Base-by-base conservation (phyloP, 2,113 vertebrate species). In the Hippocampus barbouri region DNA sequence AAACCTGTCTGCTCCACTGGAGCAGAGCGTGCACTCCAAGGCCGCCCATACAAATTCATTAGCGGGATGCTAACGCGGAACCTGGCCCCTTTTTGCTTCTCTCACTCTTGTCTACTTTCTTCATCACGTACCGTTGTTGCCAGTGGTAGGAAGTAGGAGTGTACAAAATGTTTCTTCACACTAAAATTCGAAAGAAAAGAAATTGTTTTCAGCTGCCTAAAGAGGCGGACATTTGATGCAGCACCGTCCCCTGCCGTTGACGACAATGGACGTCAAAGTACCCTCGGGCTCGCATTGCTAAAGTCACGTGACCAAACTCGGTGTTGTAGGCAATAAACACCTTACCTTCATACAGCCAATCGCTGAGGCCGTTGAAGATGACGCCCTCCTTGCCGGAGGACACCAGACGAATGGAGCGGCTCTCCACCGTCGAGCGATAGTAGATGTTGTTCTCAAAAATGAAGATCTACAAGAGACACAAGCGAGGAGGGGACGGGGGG, bases 401-500 rank as follows among this genome's bases (percentile, higher is more conserved):
- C 40, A 98, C 97, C 89, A 98, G 92, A 1, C 97, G 96, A 79
- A 99, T 98, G 61, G 97, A 96, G 81, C 96, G 94, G 81, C 96
- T 97, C 72, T 94, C 95, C 49, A 98, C 94, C 1, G 94, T 95
- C 0, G 95, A 94, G 21, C 96, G 94, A 87, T 98, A 99, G 93
- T 98, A 99, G 92, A 99, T 98, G 88, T 99, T 98, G 91, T 98
- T 99, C 90, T 99, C 97, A 83, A 98, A 99, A 87, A 99, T 95
- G 86, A 96, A 99, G 80, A 99, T 96, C 97, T 98, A 70, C 18
- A 18, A 71, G 2, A 38, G 34, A 38, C 34, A 61, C 34, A 57
- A 18, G 43, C 2, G 57, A 11, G 45, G 5, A 14, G 34, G 10
- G 69, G 21, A 65, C 0, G 8, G 1, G 34, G 34, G 34, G 5